Conservation (phyloP, 2,113 vertebrate genomes). For the Dipodomys merriami region DNA sequence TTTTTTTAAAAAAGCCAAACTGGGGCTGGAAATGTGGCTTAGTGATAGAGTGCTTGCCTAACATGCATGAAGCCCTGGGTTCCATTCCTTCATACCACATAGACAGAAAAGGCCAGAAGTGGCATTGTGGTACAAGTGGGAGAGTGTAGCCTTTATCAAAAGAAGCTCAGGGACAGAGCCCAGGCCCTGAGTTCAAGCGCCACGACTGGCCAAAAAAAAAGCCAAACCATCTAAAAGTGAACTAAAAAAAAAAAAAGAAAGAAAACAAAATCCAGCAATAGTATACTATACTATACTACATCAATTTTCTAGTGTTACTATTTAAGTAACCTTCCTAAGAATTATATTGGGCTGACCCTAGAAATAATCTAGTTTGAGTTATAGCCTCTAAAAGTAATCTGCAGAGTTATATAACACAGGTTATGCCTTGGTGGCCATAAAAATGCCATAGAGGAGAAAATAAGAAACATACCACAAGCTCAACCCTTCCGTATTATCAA, state of each 20-base stretch:
- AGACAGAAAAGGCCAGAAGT: too few species aligned
- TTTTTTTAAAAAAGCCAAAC: slow-evolving; percentile 33
- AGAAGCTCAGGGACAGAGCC: too few species aligned
- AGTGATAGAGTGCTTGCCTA: too few species aligned
- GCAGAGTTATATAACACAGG: background rate
- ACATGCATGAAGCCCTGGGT: too few species aligned
- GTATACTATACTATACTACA: background rate
- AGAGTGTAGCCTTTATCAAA: too few species aligned
- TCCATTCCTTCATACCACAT: too few species aligned
- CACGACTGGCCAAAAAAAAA: too few species aligned
- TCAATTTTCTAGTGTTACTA: slow-evolving; percentile 43
- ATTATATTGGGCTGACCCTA: background rate
- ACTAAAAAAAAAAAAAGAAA: background rate
- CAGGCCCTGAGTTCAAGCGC: too few species aligned
- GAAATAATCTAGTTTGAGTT: slow-evolving; percentile 16
- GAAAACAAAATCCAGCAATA: background rate
- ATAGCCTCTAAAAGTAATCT: slow-evolving; percentile 34
- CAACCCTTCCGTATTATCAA: background rate
- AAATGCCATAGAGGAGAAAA: background rate
- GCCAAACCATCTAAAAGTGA: background rate
- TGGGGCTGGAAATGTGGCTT: too few species aligned
- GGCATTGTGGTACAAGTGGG: too few species aligned
- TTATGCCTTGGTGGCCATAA: background rate
- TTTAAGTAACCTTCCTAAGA: background rate
- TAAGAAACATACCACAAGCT: background rate